phyloP scores from a whole-genome alignment of 2,888 invertebrate genomes.

The Prenolepis imparis region DNA sequence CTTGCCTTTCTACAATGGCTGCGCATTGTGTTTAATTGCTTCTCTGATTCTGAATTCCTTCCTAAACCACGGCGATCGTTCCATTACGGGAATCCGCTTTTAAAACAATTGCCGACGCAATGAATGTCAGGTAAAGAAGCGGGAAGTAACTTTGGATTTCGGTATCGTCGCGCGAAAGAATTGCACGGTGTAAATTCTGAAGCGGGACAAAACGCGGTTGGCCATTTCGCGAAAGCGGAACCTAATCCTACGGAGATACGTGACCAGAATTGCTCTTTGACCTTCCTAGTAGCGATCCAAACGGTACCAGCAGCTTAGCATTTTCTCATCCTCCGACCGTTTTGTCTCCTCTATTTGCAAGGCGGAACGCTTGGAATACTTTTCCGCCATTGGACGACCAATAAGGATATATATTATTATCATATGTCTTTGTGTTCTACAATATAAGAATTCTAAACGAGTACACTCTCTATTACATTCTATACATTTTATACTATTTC shows the following conservation, averaged over 20 bases:
- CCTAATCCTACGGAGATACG: conserved; percentile 83
- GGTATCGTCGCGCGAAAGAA: conserved; percentile 68
- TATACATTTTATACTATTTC: not conserved
- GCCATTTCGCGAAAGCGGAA: conserved; percentile 80
- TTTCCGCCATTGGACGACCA: conserved; percentile 41
- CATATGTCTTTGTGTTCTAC: conserved; percentile 9
- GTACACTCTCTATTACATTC: not conserved
- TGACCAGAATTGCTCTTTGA: conserved; percentile 81
- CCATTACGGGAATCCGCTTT: conserved; percentile 47
- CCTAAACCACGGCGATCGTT: conserved; percentile 41
- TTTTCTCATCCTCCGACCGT: conserved; percentile 61
- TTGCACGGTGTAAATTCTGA: conserved; percentile 69
- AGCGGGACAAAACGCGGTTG: conserved; percentile 63
- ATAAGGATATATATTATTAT: conserved; percentile 38
- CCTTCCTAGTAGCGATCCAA: conserved; percentile 56
- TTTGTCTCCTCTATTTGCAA: conserved; percentile 57
- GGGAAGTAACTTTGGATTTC: conserved; percentile 62
- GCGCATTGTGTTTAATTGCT: conserved; percentile 31
- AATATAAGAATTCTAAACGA: not conserved
- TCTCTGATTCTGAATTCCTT: conserved; percentile 31
- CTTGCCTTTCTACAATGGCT: not conserved
- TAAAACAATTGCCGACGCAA: conserved; percentile 53
- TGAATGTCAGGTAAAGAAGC: conserved; percentile 40
- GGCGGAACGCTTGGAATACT: conserved; percentile 27
- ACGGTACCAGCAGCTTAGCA: conserved; percentile 56